A percentile compares a stretch with the other conserved stretches of the same genome.
These are phyloP conservation scores for Ligdia adustata DNA, from an alignment of 2,888 invertebrate genomes.

Conservation along the genomic window DNA sequence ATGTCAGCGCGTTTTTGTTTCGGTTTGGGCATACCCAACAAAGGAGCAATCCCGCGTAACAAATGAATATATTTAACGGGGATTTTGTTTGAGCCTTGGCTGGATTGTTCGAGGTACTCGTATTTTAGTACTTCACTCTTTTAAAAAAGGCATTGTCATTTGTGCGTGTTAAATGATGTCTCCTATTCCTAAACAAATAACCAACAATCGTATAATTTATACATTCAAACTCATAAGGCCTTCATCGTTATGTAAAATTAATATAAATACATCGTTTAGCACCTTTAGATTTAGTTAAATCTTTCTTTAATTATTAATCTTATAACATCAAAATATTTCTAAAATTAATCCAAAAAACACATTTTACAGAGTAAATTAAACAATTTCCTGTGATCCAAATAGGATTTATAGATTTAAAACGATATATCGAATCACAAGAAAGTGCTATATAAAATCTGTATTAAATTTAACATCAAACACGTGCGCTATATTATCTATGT, in stretches of 20 bases:
- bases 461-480: conserved; percentile 12
- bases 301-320: conserved; percentile 9
- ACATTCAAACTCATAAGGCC: conserved; percentile 32
- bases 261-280: conserved; percentile 34
- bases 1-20: no score
- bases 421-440: conserved; percentile 16
- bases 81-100: no score
- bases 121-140: no score
- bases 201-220: conserved; percentile 32
- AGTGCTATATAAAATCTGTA: conserved; percentile 10
- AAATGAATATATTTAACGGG: no score
- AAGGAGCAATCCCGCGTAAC: no score
- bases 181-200: conserved; percentile 24
- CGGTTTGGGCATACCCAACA: no score
- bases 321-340: conserved; percentile 21
- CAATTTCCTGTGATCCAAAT: conserved; percentile 18
- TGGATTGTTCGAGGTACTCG: no score
- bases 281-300: conserved; percentile 32
- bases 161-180: conserved; percentile 13
- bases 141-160: not conserved
- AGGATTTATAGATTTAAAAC: conserved; percentile 10
- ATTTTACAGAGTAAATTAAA: conserved; percentile 8
- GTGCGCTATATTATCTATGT: conserved; percentile 10
- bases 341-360: conserved; percentile 17
- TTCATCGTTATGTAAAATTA: conserved; percentile 26